Percentiles rank a stretch among this genome's conserved stretches.
These are phyloP conservation scores for Diplolepis rosae DNA, from an alignment of 2,888 invertebrate genomes.

Conservation along the genomic window DNA sequence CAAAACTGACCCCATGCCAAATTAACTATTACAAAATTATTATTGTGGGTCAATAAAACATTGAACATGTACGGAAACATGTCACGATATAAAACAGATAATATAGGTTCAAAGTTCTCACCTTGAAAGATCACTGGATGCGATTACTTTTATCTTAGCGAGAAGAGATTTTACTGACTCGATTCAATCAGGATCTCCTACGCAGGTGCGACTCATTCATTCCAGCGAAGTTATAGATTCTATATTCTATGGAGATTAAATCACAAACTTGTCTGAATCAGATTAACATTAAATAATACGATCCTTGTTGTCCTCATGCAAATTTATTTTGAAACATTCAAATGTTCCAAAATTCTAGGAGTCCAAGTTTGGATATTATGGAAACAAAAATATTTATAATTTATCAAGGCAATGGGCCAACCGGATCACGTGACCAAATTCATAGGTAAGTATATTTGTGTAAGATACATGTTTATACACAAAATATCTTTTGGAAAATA, in stretches of 20 bases:
- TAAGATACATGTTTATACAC: too few relatives aligned
- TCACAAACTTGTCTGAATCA: background rate
- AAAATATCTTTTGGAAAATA: too few relatives aligned
- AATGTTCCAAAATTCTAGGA: background rate
- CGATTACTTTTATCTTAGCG: background rate
- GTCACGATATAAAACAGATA: slow-evolving; percentile 21
- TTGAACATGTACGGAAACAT: too few relatives aligned
- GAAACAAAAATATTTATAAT: too few relatives aligned
- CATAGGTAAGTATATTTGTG: too few relatives aligned
- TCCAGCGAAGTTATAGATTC: background rate
- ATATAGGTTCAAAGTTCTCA: slow-evolving; percentile 15
- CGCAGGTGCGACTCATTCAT: slow-evolving; percentile 15
- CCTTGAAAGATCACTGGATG: slow-evolving; percentile 14
- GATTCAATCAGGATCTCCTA: background rate
- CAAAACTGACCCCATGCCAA: too few relatives aligned
- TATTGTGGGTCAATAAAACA: too few relatives aligned
- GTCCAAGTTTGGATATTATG: too few relatives aligned
- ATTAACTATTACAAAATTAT: too few relatives aligned
- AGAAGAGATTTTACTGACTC: background rate
- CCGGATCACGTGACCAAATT: too few relatives aligned
- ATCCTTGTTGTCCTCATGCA: background rate
- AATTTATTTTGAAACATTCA: background rate
- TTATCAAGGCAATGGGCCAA: too few relatives aligned
- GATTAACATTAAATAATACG: background rate
- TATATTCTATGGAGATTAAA: background rate